Base-by-base conservation (phyloP, 2,888 invertebrate genomes). In the Autographa gamma region DNA sequence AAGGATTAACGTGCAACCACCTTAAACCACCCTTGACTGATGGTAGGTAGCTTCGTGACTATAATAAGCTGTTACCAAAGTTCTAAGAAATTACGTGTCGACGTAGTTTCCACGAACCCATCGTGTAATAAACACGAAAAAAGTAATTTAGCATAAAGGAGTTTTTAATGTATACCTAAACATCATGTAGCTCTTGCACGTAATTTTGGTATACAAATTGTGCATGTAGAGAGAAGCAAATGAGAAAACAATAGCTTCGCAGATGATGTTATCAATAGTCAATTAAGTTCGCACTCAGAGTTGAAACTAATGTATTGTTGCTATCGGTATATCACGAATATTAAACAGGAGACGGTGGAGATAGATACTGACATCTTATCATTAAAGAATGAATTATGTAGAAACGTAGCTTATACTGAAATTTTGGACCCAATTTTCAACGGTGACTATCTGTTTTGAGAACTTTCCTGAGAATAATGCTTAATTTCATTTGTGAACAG, bases 241-340 rank as follows among this genome's bases (percentile, higher is more conserved):
- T 48, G 48, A n/a, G 48, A 48, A 48, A 48, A 48, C 48, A 48
- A 48, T 48, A 19, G 18, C 8, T 4, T 18, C 38, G 19, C 38
- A 60, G 60, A 38, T 60, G 38, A 41, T 34, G 38, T 6, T 41
- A 60, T 41, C 60, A 60, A 60, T 41, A 34, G 18, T 6, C 41
- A 60, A 60, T 60, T 60, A 60, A 60, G 38, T 4, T 60, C 41
- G 38, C 18, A 11, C 19, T 41, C 11, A 60, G 25, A 62, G 4
- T 62, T 48, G 32, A 63, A 34, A 54, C 38, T 19, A 8, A 41
- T 59, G 9, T 54, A 48, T 43, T 5, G 14, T 43, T 4, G 43
- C 16, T 14, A 7, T 6, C n/a, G 16, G n/a, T n/a, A n/a, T 14
- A n/a, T 5, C 5, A 8, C 48, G n/a, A n/a, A 48, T n/a, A 48